Conservation (phyloP, 2,888 invertebrate genomes). For the Tipula vernalis region DNA sequence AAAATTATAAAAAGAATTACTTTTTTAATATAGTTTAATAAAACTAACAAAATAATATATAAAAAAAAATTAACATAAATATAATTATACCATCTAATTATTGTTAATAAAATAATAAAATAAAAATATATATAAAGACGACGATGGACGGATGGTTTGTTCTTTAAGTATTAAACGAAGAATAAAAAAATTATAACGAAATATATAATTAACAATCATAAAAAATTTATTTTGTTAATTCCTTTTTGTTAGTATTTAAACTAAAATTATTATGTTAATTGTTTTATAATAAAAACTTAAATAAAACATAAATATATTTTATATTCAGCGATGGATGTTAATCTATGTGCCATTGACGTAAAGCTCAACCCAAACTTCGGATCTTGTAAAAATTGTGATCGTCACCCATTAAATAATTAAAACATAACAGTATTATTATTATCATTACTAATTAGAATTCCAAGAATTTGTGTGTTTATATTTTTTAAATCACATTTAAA, state of each 20-base stretch:
- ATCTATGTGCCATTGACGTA: neutral
- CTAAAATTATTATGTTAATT: neutral
- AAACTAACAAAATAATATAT: neutral
- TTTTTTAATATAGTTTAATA: neutral
- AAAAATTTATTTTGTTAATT: neutral
- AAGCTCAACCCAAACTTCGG: neutral
- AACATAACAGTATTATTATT: neutral
- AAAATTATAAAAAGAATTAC: neutral
- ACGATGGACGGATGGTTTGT: neutral
- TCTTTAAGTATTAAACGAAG: neutral
- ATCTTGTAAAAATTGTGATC: neutral
- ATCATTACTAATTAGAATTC: neutral
- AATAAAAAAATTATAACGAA: neutral
- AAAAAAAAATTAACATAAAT: neutral
- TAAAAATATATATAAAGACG: neutral
- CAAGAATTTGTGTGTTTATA: neutral
- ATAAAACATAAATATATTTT: neutral
- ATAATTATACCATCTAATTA: conserved; percentile 8
- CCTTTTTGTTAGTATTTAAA: neutral
- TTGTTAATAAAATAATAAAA: conserved; percentile 9
- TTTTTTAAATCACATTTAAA: neutral
- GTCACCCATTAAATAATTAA: neutral
- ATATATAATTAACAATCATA: neutral
- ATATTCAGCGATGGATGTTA: neutral
- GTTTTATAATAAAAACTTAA: neutral